Evolutionary conservation across 2,888 invertebrate genomes (phyloP).

Genomic region (Ellobium chinense): DNA sequence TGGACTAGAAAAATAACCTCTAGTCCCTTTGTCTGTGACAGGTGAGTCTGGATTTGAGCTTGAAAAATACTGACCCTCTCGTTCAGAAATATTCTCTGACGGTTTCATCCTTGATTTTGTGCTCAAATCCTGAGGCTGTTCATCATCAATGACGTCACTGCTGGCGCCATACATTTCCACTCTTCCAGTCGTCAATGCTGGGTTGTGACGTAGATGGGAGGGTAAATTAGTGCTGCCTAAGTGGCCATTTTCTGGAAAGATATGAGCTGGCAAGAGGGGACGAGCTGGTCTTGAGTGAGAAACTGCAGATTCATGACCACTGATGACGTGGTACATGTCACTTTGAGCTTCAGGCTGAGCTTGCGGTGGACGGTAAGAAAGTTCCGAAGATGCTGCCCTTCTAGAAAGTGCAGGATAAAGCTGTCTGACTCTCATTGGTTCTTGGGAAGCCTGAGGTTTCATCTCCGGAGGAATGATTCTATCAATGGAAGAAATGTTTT

Average conservation of each 20-base stretch:
- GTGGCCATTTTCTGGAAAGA: not conserved
- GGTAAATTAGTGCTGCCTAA: not conserved
- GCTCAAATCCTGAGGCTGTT: conserved; percentile 37
- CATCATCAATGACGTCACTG: not conserved
- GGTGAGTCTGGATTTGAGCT: not conserved
- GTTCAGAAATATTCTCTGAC: too few relatives aligned
- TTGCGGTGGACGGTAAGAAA: not conserved
- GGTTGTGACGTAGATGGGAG: not conserved
- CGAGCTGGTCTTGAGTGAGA: not conserved
- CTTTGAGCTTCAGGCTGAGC: too few relatives aligned
- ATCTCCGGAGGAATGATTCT: not conserved
- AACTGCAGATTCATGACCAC: not conserved
- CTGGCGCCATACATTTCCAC: not conserved
- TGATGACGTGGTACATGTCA: not conserved
- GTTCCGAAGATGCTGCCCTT: not conserved
- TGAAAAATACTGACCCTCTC: not conserved
- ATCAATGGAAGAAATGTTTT: not conserved
- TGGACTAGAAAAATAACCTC: not conserved
- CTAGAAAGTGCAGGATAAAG: not conserved
- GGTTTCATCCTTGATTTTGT: not conserved
- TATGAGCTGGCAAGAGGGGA: conserved; percentile 20
- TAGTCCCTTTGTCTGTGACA: not conserved
- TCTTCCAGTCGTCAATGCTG: not conserved
- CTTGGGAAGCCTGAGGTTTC: not conserved
- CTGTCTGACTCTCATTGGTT: not conserved